Evolutionary conservation across 2,888 invertebrate genomes (phyloP).

Genomic region (Silvanus unidentatus): DNA sequence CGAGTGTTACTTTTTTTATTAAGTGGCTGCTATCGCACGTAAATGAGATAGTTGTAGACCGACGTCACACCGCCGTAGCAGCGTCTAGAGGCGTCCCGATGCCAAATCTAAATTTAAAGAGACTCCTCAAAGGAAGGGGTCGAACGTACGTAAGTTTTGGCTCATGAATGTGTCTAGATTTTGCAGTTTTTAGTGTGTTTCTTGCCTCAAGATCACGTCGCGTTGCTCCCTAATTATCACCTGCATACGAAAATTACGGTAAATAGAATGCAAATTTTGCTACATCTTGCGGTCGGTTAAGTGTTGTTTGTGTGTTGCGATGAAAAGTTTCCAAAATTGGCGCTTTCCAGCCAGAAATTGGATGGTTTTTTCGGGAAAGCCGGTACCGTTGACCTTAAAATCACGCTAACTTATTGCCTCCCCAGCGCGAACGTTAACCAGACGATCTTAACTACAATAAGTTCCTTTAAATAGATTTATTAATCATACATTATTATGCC

Average conservation of each 20-base stretch:
- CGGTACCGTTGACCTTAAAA: too few species aligned
- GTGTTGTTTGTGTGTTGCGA: too few species aligned
- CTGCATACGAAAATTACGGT: slow-evolving; percentile 23
- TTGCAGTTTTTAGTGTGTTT: slow-evolving; percentile 42
- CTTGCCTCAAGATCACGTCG: slow-evolving; percentile 30
- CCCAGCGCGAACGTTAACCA: too few species aligned
- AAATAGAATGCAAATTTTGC: slow-evolving; percentile 10
- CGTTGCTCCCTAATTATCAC: slow-evolving; percentile 14
- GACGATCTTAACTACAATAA: too few species aligned
- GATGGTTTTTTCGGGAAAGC: too few species aligned
- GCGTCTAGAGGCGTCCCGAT: slow-evolving; percentile 48
- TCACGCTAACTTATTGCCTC: too few species aligned
- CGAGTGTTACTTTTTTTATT: too few species aligned
- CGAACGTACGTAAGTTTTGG: slow-evolving; percentile 30
- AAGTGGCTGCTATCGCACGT: neutral
- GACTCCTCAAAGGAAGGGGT: slow-evolving; percentile 41
- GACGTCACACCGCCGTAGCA: slow-evolving; percentile 9
- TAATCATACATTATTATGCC: too few species aligned
- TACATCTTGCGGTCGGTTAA: too few species aligned
- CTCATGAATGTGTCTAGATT: slow-evolving; percentile 35
- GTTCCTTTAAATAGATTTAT: too few species aligned
- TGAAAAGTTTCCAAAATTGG: too few species aligned
- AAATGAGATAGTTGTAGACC: slow-evolving; percentile 9
- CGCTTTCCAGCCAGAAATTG: too few species aligned
- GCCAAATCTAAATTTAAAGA: slow-evolving; percentile 59